Base-by-base conservation (phyloP, 2,113 vertebrate genomes). In the Sarotherodon lohbergeri region DNA sequence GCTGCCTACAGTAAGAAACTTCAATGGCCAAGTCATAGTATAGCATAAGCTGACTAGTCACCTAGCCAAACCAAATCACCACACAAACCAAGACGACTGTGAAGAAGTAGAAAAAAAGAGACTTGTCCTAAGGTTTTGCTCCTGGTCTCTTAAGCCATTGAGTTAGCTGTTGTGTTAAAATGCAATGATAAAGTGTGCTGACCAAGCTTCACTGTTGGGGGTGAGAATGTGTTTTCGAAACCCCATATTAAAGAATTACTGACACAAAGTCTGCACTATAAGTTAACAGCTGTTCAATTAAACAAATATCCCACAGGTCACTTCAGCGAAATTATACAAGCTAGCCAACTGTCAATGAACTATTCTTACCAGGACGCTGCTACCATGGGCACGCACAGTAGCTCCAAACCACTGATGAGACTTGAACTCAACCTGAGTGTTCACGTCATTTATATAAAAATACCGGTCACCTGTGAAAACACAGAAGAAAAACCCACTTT, bases 381-480 rank as follows among this genome's bases (percentile, higher is more conserved):
- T 93, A 13, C 93, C 93, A 85, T 95, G 92, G 88, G 95, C 92
- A 91, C 94, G 94, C 54, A 96, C 87, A 24, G 91, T 95, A 6
- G 95, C 95, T 88, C 94, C 94, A 79, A 95, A 95, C 94, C 93
- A 96, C 90, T 95, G 94, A 82, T 93, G 93, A 85, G 94, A 95
- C 90, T 95, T 95, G 87, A 95, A 95, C 84, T 95, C 95, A 59
- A 96, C 93, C 85, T 94, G 95, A 92, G 95, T 93, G 90, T 94
- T 93, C 7, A 90, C 84, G 2, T 93, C 82, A 29, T 94, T 95
- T 32, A 95, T 89, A 41, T 93, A 82, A 83, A 95, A 94, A 90
- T 90, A 73, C 11, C 91, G 94, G 91, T 96, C 95, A 78, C 95
- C 95, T 96, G 71, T 14, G 76, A 68, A 82, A 83, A 56, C n/a